phyloP scores from a whole-genome alignment of 2,113 vertebrate species.

The Mustelus asterias region DNA sequence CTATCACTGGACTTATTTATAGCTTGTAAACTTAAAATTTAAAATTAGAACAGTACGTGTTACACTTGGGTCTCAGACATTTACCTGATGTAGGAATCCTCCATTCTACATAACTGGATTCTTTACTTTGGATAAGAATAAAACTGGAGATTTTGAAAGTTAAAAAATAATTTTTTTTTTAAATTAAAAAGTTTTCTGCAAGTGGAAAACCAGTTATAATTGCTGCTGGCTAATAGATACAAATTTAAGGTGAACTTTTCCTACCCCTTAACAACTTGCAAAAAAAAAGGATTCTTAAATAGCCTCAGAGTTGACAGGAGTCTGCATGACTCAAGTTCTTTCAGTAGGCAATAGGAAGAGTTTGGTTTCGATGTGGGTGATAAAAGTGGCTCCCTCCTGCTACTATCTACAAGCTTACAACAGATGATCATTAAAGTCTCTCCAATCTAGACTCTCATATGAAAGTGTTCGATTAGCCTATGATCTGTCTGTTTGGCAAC shows the following conservation, averaged over 20 bases:
- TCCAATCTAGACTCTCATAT: conserved; percentile 49
- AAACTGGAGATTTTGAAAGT: neutral
- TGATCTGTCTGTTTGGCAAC: conserved; percentile 62
- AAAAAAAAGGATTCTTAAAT: neutral
- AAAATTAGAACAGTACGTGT: neutral
- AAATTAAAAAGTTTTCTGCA: neutral
- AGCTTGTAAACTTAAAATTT: neutral
- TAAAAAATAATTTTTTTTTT: neutral
- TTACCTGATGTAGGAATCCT: neutral
- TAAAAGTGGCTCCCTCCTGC: conserved; percentile 58
- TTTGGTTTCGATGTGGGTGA: conserved; percentile 54
- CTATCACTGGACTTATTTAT: neutral
- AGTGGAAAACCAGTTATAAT: neutral
- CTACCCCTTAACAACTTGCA: neutral
- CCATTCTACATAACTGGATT: neutral
- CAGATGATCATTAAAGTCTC: conserved; percentile 66
- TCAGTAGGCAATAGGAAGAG: conserved; percentile 47
- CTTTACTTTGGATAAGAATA: neutral
- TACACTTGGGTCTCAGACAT: neutral
- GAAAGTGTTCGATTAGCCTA: conserved; percentile 68
- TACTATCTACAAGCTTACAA: conserved; percentile 55
- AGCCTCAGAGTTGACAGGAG: neutral
- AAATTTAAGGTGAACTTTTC: neutral
- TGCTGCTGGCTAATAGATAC: neutral
- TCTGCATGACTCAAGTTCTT: conserved; percentile 40